phyloP scores from a whole-genome alignment of 2,113 vertebrate genomes.

The Pelodiscus sinensis region DNA sequence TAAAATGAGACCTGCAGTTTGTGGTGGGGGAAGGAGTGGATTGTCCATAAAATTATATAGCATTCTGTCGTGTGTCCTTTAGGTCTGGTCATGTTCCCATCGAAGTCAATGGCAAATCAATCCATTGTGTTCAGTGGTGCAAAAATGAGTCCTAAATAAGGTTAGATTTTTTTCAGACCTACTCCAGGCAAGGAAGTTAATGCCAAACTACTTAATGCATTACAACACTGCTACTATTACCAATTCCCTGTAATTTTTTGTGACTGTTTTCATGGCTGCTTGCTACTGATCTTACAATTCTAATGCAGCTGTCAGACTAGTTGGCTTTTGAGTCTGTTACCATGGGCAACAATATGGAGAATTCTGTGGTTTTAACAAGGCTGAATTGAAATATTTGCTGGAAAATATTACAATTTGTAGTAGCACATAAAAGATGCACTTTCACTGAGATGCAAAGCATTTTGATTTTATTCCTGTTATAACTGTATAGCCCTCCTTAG shows the following conservation, averaged over 20 bases:
- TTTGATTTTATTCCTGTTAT: not conserved
- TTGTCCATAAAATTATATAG: not conserved
- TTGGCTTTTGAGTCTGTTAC: not conserved
- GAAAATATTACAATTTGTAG: not conserved
- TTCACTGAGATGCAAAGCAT: not conserved
- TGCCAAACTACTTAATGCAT: not conserved
- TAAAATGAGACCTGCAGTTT: not conserved
- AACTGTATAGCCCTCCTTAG: not conserved
- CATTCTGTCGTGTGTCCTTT: not conserved
- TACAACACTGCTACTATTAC: not conserved
- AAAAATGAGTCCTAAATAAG: not conserved
- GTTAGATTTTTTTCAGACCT: not conserved
- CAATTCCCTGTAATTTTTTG: not conserved
- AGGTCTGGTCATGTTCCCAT: not conserved
- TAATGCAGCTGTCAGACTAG: not conserved
- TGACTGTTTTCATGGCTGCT: not conserved
- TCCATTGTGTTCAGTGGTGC: not conserved
- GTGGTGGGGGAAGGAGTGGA: not conserved
- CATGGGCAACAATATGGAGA: not conserved
- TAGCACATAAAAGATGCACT: not conserved
- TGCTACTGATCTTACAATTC: not conserved
- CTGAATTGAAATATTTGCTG: not conserved
- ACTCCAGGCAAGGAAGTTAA: not conserved
- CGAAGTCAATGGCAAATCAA: not conserved
- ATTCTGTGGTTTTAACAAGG: not conserved